Evolutionary conservation across 2,113 vertebrate genomes (phyloP), one percentile per base, ranked within the genome.

Genomic region (Halichoeres trimaculatus): DNA sequence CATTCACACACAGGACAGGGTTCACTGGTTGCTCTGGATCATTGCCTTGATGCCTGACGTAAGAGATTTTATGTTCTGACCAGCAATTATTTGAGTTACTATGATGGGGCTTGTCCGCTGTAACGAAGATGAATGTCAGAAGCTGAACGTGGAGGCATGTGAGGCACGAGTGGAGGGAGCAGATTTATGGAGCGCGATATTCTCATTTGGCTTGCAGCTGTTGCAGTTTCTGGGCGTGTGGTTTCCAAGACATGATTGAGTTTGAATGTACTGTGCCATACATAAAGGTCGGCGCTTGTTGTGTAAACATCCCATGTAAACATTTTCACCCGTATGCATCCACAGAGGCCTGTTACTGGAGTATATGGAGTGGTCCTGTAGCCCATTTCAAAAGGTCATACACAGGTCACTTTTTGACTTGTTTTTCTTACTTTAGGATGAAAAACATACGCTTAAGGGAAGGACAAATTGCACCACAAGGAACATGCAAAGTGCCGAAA

Each of bases 201-300:
- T 67, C 36, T 36, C 23, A 59, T 82, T 76, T 67, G 38, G 70
- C 85, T 61, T 1, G 36, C 74, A 82, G 89, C 75, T 13, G 8
- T 79, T 86, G 43, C 58, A 38, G 57, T 85, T 85, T 83, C 74
- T 80, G 79, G 65, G 13, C 53, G 48, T 10, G 4, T 64, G 70
- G 70, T 55, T 83, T 81, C 48, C 35, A 17, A 74, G 79, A 86
- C 70, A 50, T 79, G 83, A 88, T 83, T 80, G 62, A 60, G 74
- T 72, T 47, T 82, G 81, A 76, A 70, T 50, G 70, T 14, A 43
- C 50, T 43, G 36, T 50, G 30, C 51, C 70, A 60, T 64, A 76
- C 24, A 36, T 65, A 80, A 79, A 88, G 86, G 86, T 80, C 86
- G 78, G 55, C 3, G 53, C 53, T 50, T 55, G 51, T 13, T 35